Conservation (phyloP, 2,113 vertebrate species). For the Mixornis gularis region DNA sequence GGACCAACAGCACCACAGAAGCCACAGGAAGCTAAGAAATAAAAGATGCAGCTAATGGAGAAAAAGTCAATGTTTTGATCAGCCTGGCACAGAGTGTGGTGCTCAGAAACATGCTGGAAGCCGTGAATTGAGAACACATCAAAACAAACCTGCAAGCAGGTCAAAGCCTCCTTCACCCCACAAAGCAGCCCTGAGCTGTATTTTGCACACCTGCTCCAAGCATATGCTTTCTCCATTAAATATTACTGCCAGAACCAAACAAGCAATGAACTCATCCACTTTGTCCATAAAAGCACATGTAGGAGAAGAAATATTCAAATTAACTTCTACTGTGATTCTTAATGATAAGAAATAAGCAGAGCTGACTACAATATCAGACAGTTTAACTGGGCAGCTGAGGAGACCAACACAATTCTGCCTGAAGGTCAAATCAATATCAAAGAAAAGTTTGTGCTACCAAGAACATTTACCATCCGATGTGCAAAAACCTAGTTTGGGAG, state of each 20-base stretch:
- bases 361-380: background rate
- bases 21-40: background rate
- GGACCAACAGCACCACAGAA: background rate
- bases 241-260: background rate
- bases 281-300: background rate
- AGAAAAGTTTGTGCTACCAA: background rate
- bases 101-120: background rate
- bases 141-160: background rate
- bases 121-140: fast-evolving
- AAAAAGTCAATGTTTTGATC: background rate
- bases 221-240: background rate
- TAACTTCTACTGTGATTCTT: background rate
- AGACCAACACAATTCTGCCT: background rate
- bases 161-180: fast-evolving
- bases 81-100: background rate
- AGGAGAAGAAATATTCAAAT: background rate
- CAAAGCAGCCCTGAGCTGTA: background rate
- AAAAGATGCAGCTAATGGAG: background rate
- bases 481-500: background rate
- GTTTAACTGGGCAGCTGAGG: background rate
- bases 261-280: background rate
- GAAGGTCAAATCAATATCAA: background rate
- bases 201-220: background rate
- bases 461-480: background rate
- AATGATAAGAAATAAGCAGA: background rate